Evolutionary conservation across 2,113 vertebrate genomes (phyloP), one percentile per base, ranked within the genome.

Genomic region (Lipophrys pholis): DNA sequence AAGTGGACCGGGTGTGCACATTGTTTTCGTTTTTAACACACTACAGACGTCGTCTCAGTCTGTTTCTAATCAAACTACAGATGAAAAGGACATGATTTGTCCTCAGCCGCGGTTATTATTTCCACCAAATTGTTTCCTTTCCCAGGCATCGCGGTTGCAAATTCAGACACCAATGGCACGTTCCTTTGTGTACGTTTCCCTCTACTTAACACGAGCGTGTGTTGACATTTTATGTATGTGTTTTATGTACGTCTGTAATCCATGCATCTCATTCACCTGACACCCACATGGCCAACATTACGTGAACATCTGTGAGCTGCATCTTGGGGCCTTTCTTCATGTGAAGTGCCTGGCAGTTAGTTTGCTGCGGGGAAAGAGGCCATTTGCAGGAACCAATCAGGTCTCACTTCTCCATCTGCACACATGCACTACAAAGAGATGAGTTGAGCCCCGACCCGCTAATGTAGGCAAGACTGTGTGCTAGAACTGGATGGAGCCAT

Each of bases 251-350:
- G 59, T 86, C 61, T 80, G 70, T 84, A 75, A 81, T 80, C 66
- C 75, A 79, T 79, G 74, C 58, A 83, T 84, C 82, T 87, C 73
- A 80, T 86, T 86, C 83, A 89, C 88, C 85, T 88, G 87, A 88
- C 90, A 84, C 72, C 84, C 86, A 90, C 90, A 90, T 88, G 87
- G 87, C 76, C 83, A 17, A 67, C 83, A 85, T 84, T 89, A 80
- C 60, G 45, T 39, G 91, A 92, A 89, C 89, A 92, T 92, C 87
- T 92, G 91, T 76, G 84, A 90, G 87, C 82, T 76, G 79, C 82
- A 82, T 90, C 88, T 90, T 73, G 75, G 82, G 89, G 90, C 89
- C 50, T 89, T 90, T 71, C 81, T 85, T 90, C 83, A 91, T 88
- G 76, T 75, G 74, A 88, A 89, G 79, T 89, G 89, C 87, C 88